Evolutionary conservation across 1,140 invertebrate genomes (phyloP), one percentile per base, ranked within the genome.

Genomic region (Neuroterus valhalla): DNA sequence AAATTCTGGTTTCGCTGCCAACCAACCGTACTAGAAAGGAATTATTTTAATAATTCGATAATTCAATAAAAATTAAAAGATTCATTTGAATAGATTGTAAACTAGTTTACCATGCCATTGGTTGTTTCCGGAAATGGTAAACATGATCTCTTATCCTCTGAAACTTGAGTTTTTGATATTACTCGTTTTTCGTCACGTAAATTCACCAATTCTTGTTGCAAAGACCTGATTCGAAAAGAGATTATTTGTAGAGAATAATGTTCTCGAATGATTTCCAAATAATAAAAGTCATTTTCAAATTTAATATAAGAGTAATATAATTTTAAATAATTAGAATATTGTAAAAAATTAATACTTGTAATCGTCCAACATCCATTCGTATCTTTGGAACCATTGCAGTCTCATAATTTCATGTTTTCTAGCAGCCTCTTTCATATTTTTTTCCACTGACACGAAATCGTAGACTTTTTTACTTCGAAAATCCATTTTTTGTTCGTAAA

Each of bases 21-120:
- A 78, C 85, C 86, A 87, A 2, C 86, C 86, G 42, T 86, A 85
- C 86, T 86, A 62, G 21, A 71, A 66, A 71, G 14, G 38, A 15
- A 62, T 15, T 15, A 31, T 26, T 26, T 62, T 1, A 14, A 26
- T 15, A 10, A 55, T 55, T 26, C 5, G 15, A 55, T 23, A 55
- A 55, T 5, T 62, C 11, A 15, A 52, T 55, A 3, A 5, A 68
- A 68, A 68, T 31, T 72, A 38, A 44, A 12, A n/a, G 48, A 66
- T 71, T 70, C 31, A 19, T 5, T 17, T n/a, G 2, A 45, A 17
- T 48, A 5, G 17, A 17, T 17, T 55, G 31, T 44, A 44, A 31
- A 79, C 17, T 50, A 52, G 4, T 11, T 44, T 69, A 86, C 85
- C 21, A 71, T 76, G 15, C 72, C 45, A 26, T 55, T 83, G 0